Evolutionary conservation across 2,113 vertebrate genomes (phyloP).

Genomic region (Amblyopsis rosae): DNA sequence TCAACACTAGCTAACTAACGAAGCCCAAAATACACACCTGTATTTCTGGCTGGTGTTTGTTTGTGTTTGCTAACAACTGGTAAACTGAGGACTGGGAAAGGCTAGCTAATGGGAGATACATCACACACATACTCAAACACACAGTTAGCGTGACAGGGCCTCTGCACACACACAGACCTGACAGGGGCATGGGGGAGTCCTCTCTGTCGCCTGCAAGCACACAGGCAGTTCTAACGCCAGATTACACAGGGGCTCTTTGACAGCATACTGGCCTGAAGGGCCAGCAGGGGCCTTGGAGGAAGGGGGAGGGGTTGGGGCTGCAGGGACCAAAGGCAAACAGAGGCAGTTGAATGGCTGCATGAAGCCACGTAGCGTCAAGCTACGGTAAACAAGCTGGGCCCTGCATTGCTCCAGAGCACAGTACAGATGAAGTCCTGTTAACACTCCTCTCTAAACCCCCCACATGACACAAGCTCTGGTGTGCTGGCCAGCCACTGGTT

Average conservation of each 20-base stretch:
- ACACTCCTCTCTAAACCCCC: conserved; percentile 39
- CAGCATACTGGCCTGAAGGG: conserved; percentile 46
- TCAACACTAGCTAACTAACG: conserved; percentile 20
- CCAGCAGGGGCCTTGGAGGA: conserved; percentile 41
- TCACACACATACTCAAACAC: background rate
- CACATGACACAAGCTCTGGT: conserved; percentile 16
- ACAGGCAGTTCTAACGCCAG: conserved; percentile 56
- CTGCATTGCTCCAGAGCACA: conserved; percentile 56
- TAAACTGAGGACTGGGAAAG: background rate
- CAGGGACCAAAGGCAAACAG: conserved; percentile 59
- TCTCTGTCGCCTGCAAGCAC: conserved; percentile 62
- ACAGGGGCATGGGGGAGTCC: conserved; percentile 10
- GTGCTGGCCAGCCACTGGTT: background rate
- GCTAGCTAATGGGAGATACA: background rate
- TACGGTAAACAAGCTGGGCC: conserved; percentile 67
- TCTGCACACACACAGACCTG: background rate
- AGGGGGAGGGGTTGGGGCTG: conserved; percentile 5
- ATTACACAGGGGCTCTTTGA: conserved; percentile 67
- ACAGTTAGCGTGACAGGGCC: background rate
- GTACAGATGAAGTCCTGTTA: conserved; percentile 64
- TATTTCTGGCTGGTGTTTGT: conserved; percentile 31
- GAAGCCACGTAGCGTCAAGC: conserved; percentile 43
- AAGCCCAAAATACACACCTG: conserved; percentile 37
- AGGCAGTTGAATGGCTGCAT: conserved; percentile 37
- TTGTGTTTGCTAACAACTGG: conserved; percentile 26